Percentiles rank a stretch among this genome's conserved stretches.
Conservation (phyloP, 2,888 invertebrate genomes). For the Drosophila macrospina region DNA sequence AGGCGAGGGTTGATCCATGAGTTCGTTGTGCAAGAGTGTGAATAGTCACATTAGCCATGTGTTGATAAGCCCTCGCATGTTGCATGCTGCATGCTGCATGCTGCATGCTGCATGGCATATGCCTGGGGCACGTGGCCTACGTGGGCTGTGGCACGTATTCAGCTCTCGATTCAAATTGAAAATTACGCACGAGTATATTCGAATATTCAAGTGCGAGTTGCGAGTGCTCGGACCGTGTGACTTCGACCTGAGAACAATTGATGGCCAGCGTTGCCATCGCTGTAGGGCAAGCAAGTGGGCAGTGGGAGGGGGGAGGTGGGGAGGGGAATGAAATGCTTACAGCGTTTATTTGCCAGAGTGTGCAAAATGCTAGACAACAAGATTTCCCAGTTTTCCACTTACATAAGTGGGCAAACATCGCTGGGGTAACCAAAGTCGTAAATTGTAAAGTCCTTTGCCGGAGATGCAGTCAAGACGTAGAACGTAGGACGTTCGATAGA, state of each 20-base stretch:
- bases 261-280: conserved; percentile 18
- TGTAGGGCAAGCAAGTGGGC: conserved; percentile 1
- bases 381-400: conserved; percentile 34
- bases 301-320: neutral
- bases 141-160: conserved; percentile 34
- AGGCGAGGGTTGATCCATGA: conserved; percentile 3
- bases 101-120: neutral
- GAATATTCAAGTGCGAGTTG: conserved; percentile 5
- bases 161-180: conserved; percentile 46
- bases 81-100: too few relatives aligned
- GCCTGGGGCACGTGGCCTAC: conserved; percentile 37
- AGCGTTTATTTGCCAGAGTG: conserved; percentile 19
- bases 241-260: conserved; percentile 51
- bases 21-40: too few relatives aligned
- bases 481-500: neutral
- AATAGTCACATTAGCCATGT: too few relatives aligned
- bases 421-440: conserved; percentile 33
- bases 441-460: conserved; percentile 34
- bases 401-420: conserved; percentile 47
- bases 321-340: neutral
- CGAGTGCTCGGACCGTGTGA: conserved; percentile 22
- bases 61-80: neutral
- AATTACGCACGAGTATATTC: conserved; percentile 27
- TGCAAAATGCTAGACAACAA: conserved; percentile 40
- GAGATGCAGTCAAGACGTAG: neutral